phyloP scores from a whole-genome alignment of 1,140 invertebrate genomes.

The Heterodera carotae region DNA sequence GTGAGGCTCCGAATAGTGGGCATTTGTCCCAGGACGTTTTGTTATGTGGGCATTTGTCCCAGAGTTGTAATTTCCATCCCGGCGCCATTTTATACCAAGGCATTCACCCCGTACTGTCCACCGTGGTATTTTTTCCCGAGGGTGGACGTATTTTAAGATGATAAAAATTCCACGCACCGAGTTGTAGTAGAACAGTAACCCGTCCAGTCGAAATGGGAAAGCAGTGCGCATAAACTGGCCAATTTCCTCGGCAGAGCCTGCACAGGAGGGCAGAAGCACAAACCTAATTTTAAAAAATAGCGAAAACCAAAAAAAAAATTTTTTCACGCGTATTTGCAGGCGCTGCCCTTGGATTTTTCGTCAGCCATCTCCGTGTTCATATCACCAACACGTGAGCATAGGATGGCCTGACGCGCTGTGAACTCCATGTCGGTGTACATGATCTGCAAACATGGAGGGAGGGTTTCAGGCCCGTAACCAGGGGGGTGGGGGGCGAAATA shows the following conservation, averaged over 20 bases:
- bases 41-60: too few species aligned
- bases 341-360: background rate
- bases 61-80: too few species aligned
- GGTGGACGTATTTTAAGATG: too few species aligned
- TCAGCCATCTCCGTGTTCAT: background rate
- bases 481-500: too few species aligned
- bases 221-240: slow-evolving; percentile 35
- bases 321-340: background rate
- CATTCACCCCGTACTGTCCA: too few species aligned
- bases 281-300: slow-evolving; percentile 4
- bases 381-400: slow-evolving; percentile 10
- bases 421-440: slow-evolving; percentile 9
- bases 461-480: too few species aligned
- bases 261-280: slow-evolving; percentile 23
- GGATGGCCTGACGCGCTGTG: slow-evolving; percentile 1
- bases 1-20: too few species aligned
- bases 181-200: slow-evolving; percentile 36
- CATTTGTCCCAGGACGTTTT: too few species aligned
- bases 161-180: too few species aligned
- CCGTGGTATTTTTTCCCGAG: too few species aligned
- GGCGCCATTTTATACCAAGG: too few species aligned
- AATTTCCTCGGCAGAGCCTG: slow-evolving; percentile 32
- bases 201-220: slow-evolving; percentile 34
- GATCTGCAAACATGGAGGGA: background rate
- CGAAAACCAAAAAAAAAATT: background rate